Conservation (phyloP, 2,888 invertebrate genomes). For the Napeogenes inachia region DNA sequence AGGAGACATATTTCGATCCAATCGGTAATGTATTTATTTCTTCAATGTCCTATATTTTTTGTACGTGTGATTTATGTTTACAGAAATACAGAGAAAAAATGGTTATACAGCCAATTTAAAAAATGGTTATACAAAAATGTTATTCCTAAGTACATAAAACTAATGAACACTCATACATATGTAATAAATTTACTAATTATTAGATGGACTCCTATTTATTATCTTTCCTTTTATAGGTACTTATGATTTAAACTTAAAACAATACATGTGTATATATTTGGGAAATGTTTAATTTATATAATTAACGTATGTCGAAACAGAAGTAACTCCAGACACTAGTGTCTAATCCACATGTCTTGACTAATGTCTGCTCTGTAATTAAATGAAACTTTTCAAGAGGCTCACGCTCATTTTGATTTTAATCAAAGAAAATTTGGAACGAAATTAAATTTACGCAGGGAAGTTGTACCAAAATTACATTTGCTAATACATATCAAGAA, state of each 20-base stretch:
- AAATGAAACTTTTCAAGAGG: constrained; percentile 57
- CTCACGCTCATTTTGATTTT: constrained; percentile 55
- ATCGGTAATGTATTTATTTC: neutral
- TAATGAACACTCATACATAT: too few relatives aligned
- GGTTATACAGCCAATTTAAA: too few relatives aligned
- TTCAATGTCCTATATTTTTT: neutral
- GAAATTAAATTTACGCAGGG: constrained; percentile 33
- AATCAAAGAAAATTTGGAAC: constrained; percentile 50
- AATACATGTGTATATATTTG: too few relatives aligned
- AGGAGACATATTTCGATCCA: constrained; percentile 36
- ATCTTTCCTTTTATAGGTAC: too few relatives aligned
- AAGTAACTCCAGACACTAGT: neutral
- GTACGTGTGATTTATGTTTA: too few relatives aligned
- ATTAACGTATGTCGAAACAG: neutral
- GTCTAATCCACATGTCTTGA: constrained; percentile 6
- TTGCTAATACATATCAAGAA: constrained; percentile 5
- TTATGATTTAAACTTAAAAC: too few relatives aligned
- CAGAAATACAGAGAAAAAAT: too few relatives aligned
- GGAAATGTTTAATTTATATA: too few relatives aligned
- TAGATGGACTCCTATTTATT: too few relatives aligned
- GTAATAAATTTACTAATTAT: too few relatives aligned
- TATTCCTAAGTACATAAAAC: too few relatives aligned
- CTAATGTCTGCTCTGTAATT: constrained; percentile 41
- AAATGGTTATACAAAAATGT: too few relatives aligned
- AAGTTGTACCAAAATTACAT: constrained; percentile 17